Evolutionary conservation across 2,113 vertebrate genomes (phyloP), one percentile per base, ranked within the genome.

Genomic region (Gadus chalcogrammus): DNA sequence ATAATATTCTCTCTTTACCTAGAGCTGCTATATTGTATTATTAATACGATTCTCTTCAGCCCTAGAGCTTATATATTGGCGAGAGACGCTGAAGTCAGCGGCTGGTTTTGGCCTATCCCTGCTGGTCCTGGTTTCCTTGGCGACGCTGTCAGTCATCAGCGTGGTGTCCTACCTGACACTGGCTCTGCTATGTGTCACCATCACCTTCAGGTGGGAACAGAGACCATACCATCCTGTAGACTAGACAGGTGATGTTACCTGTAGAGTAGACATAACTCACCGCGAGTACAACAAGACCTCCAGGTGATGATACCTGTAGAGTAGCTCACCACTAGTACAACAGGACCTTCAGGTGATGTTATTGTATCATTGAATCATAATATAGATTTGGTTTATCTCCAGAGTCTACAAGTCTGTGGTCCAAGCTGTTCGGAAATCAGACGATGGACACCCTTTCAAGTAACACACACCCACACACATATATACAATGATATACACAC

Each of bases 401-500:
- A 87, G 87, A 1, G 82, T 94, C 80, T 95, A 94, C 80, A 91
- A 89, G 74, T 92, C 93, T 2, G 91, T 95, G 78, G 89, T 95
- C 75, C 94, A 95, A 78, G 94, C 94, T 0, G 71, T 95, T 15
- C 93, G 94, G 84, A 95, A 95, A 20, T 93, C 93, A 1, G 88
- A 93, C 0, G 91, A 95, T 2, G 94, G 94, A 1, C 93, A 95
- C 67, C 94, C 94, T 0, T 95, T 95, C 81, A 92, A 90, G 94
- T 95, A 82, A 87, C 88, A 48, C n/a, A 53, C 68, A 35, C 35
- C 4, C 31, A 35, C 31, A 35, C 31, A 35, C 31, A 35, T 7
- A 35, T 7, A 4, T 7, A 35, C 31, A 35, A 4, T 3, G 4
- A 5, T 7, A 65, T 28, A 27, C 53, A 24, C 52, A 31, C 17